phyloP scores from a whole-genome alignment of 2,888 invertebrate species.

The Onthophagus sagittarius region DNA sequence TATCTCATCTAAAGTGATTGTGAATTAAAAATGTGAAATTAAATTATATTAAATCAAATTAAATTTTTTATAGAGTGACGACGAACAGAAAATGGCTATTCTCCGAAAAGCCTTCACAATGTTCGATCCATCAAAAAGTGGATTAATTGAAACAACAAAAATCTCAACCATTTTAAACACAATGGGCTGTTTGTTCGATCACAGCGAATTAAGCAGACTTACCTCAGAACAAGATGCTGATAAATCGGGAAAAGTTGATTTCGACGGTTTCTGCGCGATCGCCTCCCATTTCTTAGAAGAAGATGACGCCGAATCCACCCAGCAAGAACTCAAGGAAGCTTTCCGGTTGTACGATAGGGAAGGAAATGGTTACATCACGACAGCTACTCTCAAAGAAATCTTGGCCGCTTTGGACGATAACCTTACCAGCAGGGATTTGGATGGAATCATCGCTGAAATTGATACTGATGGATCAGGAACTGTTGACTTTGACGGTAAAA shows the following conservation, averaged over 20 bases:
- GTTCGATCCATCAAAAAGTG: conserved; percentile 92
- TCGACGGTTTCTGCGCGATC: conserved; percentile 90
- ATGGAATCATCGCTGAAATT: conserved; percentile 96
- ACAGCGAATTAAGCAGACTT: conserved; percentile 81
- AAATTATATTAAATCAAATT: too few species aligned
- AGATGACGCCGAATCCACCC: conserved; percentile 94
- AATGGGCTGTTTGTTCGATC: conserved; percentile 93
- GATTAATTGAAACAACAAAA: conserved; percentile 86
- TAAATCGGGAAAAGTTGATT: conserved; percentile 85
- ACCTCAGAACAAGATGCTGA: conserved; percentile 92
- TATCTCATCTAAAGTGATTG: too few species aligned
- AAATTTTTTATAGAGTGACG: conserved; percentile 50
- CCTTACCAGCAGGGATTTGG: conserved; percentile 85
- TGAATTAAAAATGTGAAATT: neutral
- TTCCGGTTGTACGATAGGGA: conserved; percentile 97
- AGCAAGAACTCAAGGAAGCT: conserved; percentile 95
- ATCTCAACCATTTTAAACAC: conserved; percentile 91
- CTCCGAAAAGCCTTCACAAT: conserved; percentile 95
- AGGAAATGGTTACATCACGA: conserved; percentile 91
- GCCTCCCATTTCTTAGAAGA: conserved; percentile 93
- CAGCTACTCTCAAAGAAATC: conserved; percentile 88
- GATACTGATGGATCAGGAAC: conserved; percentile 98
- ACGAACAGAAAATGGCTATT: conserved; percentile 80
- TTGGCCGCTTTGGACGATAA: conserved; percentile 91
- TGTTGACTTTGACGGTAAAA: conserved; percentile 94